Evolutionary conservation across 2,113 vertebrate species (phyloP).

Genomic region (Conger conger): DNA sequence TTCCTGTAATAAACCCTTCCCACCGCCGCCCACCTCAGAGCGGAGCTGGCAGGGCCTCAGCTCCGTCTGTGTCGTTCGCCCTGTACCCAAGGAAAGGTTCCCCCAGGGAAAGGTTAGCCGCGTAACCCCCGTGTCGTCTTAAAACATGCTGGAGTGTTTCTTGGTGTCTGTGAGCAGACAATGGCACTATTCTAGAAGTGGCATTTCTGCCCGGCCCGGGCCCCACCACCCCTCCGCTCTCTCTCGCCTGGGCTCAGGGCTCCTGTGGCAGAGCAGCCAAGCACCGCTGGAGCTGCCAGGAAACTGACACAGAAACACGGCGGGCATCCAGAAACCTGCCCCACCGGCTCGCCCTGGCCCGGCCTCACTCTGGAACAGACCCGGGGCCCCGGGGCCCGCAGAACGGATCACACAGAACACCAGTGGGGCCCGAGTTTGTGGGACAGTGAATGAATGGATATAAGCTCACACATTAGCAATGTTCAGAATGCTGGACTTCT

Average conservation of each 20-base stretch:
- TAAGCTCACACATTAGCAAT: not conserved
- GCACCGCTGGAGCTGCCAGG: not conserved
- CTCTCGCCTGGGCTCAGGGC: not conserved
- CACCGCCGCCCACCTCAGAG: not conserved
- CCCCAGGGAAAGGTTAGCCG: not conserved
- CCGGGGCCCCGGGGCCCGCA: not conserved
- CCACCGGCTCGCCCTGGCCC: too few species aligned
- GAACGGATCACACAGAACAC: not conserved
- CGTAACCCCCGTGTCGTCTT: not conserved
- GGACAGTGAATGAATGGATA: not conserved
- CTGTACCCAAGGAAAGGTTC: too few species aligned
- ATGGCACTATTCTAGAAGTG: slow-evolving; percentile 6
- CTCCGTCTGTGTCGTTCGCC: not conserved
- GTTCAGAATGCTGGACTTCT: not conserved
- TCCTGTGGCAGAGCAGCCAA: not conserved
- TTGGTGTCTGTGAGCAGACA: not conserved
- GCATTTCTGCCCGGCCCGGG: not conserved
- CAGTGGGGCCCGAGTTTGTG: not conserved
- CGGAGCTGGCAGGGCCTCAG: not conserved
- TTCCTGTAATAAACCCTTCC: slow-evolving; percentile 22
- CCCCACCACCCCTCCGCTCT: not conserved
- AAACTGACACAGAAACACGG: not conserved
- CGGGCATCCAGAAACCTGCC: not conserved
- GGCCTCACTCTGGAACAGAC: not conserved
- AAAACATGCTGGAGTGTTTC: not conserved